Evolutionary conservation across 2,113 vertebrate species (phyloP), one percentile per base, ranked within the genome.

Genomic region (Aplodontia rufa): DNA sequence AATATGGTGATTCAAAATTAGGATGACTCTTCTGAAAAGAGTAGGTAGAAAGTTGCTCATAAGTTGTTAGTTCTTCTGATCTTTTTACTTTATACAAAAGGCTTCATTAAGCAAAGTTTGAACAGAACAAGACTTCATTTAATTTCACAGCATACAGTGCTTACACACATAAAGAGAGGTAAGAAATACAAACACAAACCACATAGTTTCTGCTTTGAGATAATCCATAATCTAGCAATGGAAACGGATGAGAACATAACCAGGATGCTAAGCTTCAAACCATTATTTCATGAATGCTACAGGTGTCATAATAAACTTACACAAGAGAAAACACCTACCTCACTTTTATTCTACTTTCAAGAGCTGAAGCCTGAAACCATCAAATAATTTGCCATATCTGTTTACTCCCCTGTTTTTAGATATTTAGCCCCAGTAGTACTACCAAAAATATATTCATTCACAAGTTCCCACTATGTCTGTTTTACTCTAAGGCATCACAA

Each of bases 331-430:
- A n/a, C 6, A 49, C 45, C n/a, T 20, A 35, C 49, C 30, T 85
- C 40, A 14, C 17, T 92, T 82, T 35, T 68, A 68, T 81, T 84
- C 26, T 94, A 60, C 5, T 28, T 58, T 4, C 5, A 87, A 79
- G 42, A 74, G 60, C 1, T 62, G 19, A 35, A 90, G 45, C 6
- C 28, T 60, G n/a, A 45, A 93, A 28, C 2, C 5, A 69, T 42
- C 80, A 66, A 30, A 10, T 58, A 62, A 85, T 13, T 87, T 84
- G 16, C n/a, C 9, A 47, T 3, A 13, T 2, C 53, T 47, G 37
- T 30, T 91, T 86, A 72, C 49, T 87, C 75, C 89, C 58, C 88
- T 83, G 45, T 40, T 22, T 55, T 94, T 91, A 81, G 37, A 40
- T 53, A 69, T 62, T 58, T 62, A 86, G 49, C 4, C 9, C 45